These are phyloP conservation scores for Chaetura pelagica DNA, from an alignment of 2,113 vertebrate genomes.

Conservation along the genomic window DNA sequence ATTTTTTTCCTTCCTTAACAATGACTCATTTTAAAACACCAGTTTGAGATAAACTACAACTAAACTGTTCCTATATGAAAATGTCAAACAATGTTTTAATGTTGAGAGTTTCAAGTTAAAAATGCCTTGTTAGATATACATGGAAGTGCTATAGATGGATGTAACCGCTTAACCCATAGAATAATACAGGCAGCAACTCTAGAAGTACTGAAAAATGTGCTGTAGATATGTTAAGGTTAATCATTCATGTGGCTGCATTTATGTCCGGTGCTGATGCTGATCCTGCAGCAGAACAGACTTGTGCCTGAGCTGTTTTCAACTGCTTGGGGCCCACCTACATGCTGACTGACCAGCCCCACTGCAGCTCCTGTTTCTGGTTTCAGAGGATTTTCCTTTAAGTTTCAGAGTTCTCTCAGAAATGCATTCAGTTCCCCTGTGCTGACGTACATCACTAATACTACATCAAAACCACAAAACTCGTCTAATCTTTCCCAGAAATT, in stretches of 20 bases:
- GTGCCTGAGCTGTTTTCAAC: not conserved
- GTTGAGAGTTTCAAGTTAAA: not conserved
- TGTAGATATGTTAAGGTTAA: not conserved
- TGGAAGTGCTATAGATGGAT: not conserved
- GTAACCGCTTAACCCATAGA: not conserved
- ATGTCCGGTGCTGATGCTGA: not conserved
- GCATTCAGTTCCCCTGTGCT: not conserved
- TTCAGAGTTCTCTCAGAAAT: not conserved
- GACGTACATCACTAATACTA: not conserved
- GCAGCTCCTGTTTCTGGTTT: not conserved
- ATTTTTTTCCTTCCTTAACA: not conserved
- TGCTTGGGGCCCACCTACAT: not conserved
- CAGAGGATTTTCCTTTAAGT: not conserved
- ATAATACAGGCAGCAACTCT: not conserved
- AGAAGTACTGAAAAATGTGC: not conserved
- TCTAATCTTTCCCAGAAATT: constrained; percentile 1
- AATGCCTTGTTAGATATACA: not conserved
- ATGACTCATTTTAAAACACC: constrained; percentile 9
- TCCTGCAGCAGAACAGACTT: not conserved
- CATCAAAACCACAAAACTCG: not conserved
- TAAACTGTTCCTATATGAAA: not conserved
- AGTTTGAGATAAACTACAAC: not conserved
- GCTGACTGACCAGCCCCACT: not conserved
- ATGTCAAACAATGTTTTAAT: not conserved
- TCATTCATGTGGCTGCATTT: not conserved